phyloP scores from a whole-genome alignment of 2,797 vertebrate species.

The Acrocephalus scirpaceus region DNA sequence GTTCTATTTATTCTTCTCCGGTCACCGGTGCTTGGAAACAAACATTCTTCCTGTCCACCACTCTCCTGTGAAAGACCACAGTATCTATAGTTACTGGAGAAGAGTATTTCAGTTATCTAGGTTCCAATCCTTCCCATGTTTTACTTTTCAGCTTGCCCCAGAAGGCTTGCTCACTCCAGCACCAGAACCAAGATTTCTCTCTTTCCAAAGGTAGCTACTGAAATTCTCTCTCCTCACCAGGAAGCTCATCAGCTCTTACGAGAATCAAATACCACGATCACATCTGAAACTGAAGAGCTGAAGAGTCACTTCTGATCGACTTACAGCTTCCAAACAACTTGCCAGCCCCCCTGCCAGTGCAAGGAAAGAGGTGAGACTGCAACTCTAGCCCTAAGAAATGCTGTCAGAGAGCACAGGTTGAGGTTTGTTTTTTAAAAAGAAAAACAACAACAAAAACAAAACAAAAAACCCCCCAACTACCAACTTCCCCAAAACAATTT shows the following conservation, averaged over 20 bases:
- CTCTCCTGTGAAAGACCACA: conserved; percentile 48
- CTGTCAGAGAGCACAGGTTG: not conserved
- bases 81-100: conserved; percentile 65
- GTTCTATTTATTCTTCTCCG: conserved; percentile 43
- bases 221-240: not conserved
- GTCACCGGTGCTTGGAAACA: conserved; percentile 53
- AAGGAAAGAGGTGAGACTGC: not conserved
- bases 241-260: not conserved
- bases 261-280: not conserved
- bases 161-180: not conserved
- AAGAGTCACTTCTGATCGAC: conserved; percentile 7
- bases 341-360: not conserved
- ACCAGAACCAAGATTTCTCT: not conserved
- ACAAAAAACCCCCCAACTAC: not conserved
- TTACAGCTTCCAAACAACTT: not conserved
- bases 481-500: not conserved
- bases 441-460: not conserved
- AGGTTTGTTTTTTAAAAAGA: not conserved
- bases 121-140: not conserved
- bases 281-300: not conserved
- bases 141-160: not conserved
- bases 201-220: not conserved
- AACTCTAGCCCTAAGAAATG: not conserved
- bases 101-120: conserved; percentile 51
- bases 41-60: conserved; percentile 52